Base-by-base conservation (phyloP, 2,113 vertebrate genomes). In the Pluvianellus socialis region DNA sequence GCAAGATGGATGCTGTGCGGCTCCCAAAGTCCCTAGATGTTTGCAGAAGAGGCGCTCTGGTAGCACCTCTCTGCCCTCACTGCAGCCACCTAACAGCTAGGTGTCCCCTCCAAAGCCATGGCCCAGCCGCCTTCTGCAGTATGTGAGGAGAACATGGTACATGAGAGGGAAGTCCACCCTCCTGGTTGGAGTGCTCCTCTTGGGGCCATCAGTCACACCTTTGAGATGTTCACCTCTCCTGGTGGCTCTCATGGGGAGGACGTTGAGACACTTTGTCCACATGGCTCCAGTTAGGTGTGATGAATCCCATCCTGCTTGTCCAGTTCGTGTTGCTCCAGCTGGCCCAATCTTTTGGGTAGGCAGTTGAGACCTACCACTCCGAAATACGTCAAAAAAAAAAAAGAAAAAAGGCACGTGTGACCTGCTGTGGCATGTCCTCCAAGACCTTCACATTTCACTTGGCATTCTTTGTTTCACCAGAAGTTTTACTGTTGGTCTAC, bases 1-100 rank as follows among this genome's bases (percentile, higher is more conserved):
- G 7, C 1, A 4, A 23, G 27, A 8, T 0, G 6, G 73, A 13
- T 0, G 0, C 49, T 0, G 2, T 14, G 40, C 0, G 16, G 23
- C 59, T 47, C 67, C 35, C 32, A 2, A 3, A 19, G 12, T 14
- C 40, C 32, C 14, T 0, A 15, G n/a, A 11, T 8, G 4, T 42
- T 47, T 45, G 67, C 33, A 63, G 53, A 50, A 32, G 42, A 47
- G 73, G 7, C 0, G 1, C 50, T 28, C 55, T 28, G 52, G 44
- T 3, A 42, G n/a, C 30, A 27, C 2, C 1, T 47, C 50, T 58
- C n/a, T 65, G 23, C n/a, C 15, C 22, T 59, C 50, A 3, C 50
- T 59, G 50, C 40, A 61, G 52, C 59, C 16, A 33, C 56, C 53
- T 28, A 9, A 24, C 56, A 75, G 10, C 12, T 8, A 33, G 18